Percentiles rank a stretch among this genome's conserved stretches.
phyloP scores from a whole-genome alignment of 1,140 invertebrate genomes.

The Nephotettix cincticeps region DNA sequence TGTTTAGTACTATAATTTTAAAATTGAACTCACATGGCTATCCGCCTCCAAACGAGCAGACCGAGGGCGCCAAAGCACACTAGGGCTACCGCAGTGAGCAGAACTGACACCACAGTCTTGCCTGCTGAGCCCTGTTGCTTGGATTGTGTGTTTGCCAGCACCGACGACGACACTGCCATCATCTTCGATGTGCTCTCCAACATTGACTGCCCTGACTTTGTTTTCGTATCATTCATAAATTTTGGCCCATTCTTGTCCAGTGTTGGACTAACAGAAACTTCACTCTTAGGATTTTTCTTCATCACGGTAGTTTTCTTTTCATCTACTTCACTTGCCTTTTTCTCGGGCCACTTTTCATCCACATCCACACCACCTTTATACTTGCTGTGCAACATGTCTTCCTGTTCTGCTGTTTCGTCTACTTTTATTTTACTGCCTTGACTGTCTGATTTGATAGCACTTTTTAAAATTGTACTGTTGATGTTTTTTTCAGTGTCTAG shows the following conservation, averaged over 20 bases:
- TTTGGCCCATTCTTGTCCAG: slow-evolving; percentile 7
- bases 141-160: not conserved
- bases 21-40: not conserved
- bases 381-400: slow-evolving; percentile 12
- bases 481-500: too few relatives aligned
- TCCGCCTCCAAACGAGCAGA: not conserved
- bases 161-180: slow-evolving; percentile 9
- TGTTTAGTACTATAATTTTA: too few relatives aligned
- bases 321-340: not conserved
- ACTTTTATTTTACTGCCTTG: not conserved
- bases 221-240: slow-evolving; percentile 4
- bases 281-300: slow-evolving; percentile 7
- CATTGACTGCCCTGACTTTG: not conserved
- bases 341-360: not conserved
- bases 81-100: not conserved
- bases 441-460: not conserved
- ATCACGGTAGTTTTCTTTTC: not conserved
- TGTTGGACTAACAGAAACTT: not conserved
- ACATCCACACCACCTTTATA: not conserved
- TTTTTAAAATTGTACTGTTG: too few relatives aligned
- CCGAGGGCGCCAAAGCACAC: not conserved
- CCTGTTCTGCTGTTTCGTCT: slow-evolving; percentile 4
- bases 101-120: not conserved
- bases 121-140: not conserved
- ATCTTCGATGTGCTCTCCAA: not conserved